Evolutionary conservation across 2,797 vertebrate genomes (phyloP).

Genomic region (Limosa lapponica): DNA sequence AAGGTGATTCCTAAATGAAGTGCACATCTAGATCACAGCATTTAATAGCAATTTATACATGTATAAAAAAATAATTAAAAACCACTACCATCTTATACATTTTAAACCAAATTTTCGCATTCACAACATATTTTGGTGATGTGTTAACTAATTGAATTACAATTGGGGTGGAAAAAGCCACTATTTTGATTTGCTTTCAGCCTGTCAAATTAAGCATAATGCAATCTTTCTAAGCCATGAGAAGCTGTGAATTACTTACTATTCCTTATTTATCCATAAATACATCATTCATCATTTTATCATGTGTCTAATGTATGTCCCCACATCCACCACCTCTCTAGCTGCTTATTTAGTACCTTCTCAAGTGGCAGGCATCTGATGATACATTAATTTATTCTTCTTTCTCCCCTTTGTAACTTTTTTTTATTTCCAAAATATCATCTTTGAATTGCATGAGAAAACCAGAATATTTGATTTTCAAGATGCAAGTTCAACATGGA

Average conservation of each 20-base stretch:
- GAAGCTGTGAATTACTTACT: background rate
- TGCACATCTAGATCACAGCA: background rate
- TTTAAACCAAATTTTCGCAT: background rate
- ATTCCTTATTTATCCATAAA: background rate
- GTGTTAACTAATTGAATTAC: background rate
- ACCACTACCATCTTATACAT: accelerated
- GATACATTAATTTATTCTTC: background rate
- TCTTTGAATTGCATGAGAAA: background rate
- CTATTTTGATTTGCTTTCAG: background rate
- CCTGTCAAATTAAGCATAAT: background rate
- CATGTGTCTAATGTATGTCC: background rate
- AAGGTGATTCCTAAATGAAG: background rate
- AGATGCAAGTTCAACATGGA: background rate
- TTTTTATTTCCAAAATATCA: background rate
- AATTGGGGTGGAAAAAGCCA: background rate
- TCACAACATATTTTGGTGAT: background rate
- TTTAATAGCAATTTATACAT: background rate
- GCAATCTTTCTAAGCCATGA: background rate
- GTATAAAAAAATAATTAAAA: background rate
- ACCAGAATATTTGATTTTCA: background rate
- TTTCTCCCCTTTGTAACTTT: background rate
- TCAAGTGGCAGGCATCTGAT: background rate
- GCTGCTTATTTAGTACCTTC: background rate
- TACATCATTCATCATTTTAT: background rate
- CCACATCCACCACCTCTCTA: background rate